Base-by-base conservation (phyloP, 2,888 invertebrate species). In the Stenchaetothrips biformis region DNA sequence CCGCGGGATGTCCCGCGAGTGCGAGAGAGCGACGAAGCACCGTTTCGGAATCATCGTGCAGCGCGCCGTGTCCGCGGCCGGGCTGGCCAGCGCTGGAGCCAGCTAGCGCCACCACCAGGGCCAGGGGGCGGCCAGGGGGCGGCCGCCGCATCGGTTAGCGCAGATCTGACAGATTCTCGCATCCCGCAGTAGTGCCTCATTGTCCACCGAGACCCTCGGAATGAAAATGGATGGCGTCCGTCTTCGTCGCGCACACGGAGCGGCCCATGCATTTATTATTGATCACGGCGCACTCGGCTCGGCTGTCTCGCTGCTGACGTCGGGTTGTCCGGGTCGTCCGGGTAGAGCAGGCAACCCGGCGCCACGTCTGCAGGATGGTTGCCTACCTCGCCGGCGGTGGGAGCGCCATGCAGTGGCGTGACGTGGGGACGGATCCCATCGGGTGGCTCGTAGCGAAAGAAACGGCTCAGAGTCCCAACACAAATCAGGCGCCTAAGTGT, bases 401-500 rank as follows among this genome's bases (percentile, higher is more conserved):
- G 18, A 3, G 8, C 2, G 18, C 62, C 62, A 11, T 49, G n/a
- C 62, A 16, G 53, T 11, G 53, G n/a, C 62, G n/a, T 8, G 62
- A 62, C n/a, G n/a, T n/a, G n/a, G n/a, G n/a, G n/a, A n/a, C n/a
- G n/a, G n/a, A n/a, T n/a, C n/a, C n/a, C n/a, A n/a, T n/a, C n/a
- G n/a, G n/a, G n/a, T n/a, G n/a, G n/a, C n/a, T n/a, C n/a, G n/a
- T n/a, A n/a, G n/a, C n/a, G n/a, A n/a, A n/a, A n/a, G n/a, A n/a
- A n/a, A n/a, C n/a, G n/a, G n/a, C n/a, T n/a, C n/a, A 53, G 53
- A 53, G 53, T 18, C n/a, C 6, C 67, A 21, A 67, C 67, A 67
- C 67, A 67, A 67, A 67, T 67, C 67, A 67, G 21, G 67, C 67
- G n/a, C 67, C 62, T 67, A 67, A 67, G 67, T 67, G 67, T 67